A percentile compares a stretch with the other conserved stretches of the same genome.
These are phyloP conservation scores for Molorchus minor DNA, from an alignment of 2,888 invertebrate genomes.

Conservation along the genomic window DNA sequence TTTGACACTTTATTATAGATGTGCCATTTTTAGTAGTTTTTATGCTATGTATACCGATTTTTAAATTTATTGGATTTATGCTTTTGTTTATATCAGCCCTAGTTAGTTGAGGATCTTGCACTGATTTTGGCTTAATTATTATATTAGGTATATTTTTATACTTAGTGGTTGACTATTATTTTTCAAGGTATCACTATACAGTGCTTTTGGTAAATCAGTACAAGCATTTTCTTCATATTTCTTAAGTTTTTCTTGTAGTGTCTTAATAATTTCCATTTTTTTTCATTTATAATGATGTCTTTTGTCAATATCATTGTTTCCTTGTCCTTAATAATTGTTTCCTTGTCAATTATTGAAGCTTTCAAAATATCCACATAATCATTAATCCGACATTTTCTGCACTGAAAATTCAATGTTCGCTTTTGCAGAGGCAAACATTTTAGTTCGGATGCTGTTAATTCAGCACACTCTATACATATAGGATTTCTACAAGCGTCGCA, in stretches of 20 bases:
- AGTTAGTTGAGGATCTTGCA: conserved; percentile 5
- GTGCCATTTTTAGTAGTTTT: conserved; percentile 10
- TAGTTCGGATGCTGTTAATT: conserved; percentile 17
- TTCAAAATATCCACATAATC: conserved; percentile 7
- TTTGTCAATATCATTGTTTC: not conserved
- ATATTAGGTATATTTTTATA: not conserved
- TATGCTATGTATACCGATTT: conserved; percentile 10
- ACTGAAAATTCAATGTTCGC: conserved; percentile 8
- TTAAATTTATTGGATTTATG: conserved; percentile 6
- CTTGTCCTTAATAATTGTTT: conserved; percentile 14
- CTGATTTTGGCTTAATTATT: conserved; percentile 16
- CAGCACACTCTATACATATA: conserved; percentile 10
- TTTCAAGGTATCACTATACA: not conserved
- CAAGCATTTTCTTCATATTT: not conserved
- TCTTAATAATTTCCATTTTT: conserved; percentile 13
- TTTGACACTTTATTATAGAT: conserved; percentile 11
- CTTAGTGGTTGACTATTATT: not conserved
- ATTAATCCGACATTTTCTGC: conserved; percentile 17
- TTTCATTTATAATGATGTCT: not conserved
- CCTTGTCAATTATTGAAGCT: conserved; percentile 13
- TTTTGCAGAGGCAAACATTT: conserved; percentile 20
- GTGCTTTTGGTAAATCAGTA: conserved; percentile 1
- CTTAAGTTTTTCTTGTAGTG: conserved; percentile 1
- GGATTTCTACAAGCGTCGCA: conserved; percentile 12
- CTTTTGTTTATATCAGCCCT: conserved; percentile 4